Evolutionary conservation across 1,140 invertebrate genomes (phyloP).

Genomic region (Ooceraea biroi): DNA sequence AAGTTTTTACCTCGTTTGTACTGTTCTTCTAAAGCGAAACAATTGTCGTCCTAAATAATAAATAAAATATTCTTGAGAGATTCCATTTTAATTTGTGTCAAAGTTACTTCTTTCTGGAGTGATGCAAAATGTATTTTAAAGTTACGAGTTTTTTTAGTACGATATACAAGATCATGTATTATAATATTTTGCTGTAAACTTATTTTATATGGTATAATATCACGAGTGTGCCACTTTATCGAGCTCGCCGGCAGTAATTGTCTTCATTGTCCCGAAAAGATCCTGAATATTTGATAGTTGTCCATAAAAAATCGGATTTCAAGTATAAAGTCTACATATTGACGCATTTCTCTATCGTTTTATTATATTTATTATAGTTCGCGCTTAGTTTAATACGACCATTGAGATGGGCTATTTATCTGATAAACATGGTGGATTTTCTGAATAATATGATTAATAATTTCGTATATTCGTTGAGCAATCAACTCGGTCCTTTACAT

Average conservation of each 20-base stretch:
- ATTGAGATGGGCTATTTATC: neutral
- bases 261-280: conserved; percentile 25
- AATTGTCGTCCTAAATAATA: no score
- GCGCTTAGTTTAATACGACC: neutral
- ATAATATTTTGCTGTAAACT: conserved; percentile 6
- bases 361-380: neutral
- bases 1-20: no score
- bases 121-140: neutral
- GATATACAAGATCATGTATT: neutral
- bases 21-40: no score
- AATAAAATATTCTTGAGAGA: no score
- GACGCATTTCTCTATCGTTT: neutral
- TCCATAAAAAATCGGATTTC: neutral
- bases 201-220: neutral
- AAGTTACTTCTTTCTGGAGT: no score
- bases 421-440: conserved; percentile 1
- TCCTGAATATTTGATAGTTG: neutral
- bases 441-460: neutral
- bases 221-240: conserved; percentile 27
- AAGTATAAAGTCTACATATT: neutral
- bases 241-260: conserved; percentile 25
- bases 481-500: neutral
- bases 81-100: no score
- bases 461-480: neutral
- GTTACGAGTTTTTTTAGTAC: conserved; percentile 14